Evolutionary conservation across 2,797 vertebrate species (phyloP), one percentile per base, ranked within the genome.

Genomic region (Arctocebus calabarensis): DNA sequence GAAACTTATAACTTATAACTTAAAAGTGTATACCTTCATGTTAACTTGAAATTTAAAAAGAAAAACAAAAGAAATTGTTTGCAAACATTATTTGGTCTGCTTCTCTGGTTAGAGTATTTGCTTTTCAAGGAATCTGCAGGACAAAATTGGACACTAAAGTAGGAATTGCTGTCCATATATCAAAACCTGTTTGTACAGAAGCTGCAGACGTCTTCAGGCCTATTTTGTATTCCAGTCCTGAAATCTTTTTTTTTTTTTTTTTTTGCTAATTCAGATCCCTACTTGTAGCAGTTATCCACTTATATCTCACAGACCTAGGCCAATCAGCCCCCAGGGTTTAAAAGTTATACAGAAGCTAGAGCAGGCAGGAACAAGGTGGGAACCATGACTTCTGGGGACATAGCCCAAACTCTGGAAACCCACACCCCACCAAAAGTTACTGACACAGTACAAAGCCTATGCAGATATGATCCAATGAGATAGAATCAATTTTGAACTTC

Each of bases 1-100:
- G 48, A 52, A 52, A 52, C n/a, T n/a, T n/a, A n/a, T n/a, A n/a
- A n/a, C n/a, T n/a, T 52, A 16, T 52, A 52, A 52, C 14, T 52
- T 52, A 52, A 52, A 52, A 52, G 1, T 52, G 48, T 52, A 52
- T 16, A 52, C 48, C 48, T 14, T 52, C 48, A 16, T 52, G 48
- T 52, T 17, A 52, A 52, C 48, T 52, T 52, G 48, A 52, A 52
- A 52, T 52, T 52, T 2, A 48, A 52, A 52, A 52, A 52, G 1
- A 52, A 52, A 52, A 52, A 16, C 3, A 52, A 16, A 52, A 48
- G 37, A 86, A 85, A 71, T 89, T 22, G 96, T 83, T 90, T 83
- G 37, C 83, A 93, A 94, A 29, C 57, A 34, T 52, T 61, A 3
- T 86, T 79, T 70, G 22, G 4, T 74, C 23, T 45, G 10, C 25